Conservation (phyloP, 2,888 invertebrate genomes). For the Arge pagana region DNA sequence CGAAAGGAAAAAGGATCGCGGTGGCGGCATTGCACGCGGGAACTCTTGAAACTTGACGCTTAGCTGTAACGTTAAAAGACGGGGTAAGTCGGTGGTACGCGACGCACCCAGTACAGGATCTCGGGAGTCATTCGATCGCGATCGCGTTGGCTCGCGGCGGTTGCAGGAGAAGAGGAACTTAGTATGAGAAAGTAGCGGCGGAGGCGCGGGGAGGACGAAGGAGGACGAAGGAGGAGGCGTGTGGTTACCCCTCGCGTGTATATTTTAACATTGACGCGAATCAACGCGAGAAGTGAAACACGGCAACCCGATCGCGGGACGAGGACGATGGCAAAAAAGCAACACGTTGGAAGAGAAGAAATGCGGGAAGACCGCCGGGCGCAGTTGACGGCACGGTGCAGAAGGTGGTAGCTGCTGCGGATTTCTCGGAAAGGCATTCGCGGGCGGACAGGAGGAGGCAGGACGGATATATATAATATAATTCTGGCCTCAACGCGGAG, state of each 20-base stretch:
- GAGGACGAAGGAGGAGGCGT: too few species aligned
- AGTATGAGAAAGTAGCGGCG: not conserved
- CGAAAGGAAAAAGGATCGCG: too few species aligned
- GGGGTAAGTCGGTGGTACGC: too few species aligned
- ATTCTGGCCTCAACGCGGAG: constrained; percentile 14
- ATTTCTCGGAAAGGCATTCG: constrained; percentile 12
- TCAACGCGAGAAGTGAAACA: constrained; percentile 7
- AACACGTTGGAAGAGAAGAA: not conserved
- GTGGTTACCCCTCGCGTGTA: too few species aligned
- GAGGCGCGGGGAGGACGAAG: not conserved
- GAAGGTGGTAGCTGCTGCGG: constrained; percentile 17
- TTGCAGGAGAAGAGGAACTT: too few species aligned
- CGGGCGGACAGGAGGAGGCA: not conserved
- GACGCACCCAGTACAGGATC: too few species aligned
- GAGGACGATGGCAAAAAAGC: not conserved
- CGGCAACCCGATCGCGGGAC: constrained; percentile 5
- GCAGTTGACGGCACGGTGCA: constrained; percentile 16
- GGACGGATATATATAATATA: constrained; percentile 20
- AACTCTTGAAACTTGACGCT: too few species aligned
- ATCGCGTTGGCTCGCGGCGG: too few species aligned
- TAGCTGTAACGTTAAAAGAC: too few species aligned
- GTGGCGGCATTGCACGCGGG: too few species aligned
- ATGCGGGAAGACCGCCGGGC: not conserved
- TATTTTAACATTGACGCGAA: too few species aligned
- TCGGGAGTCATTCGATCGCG: too few species aligned